Conservation (phyloP, 2,797 vertebrate species). For the Austrolebias charrua region DNA sequence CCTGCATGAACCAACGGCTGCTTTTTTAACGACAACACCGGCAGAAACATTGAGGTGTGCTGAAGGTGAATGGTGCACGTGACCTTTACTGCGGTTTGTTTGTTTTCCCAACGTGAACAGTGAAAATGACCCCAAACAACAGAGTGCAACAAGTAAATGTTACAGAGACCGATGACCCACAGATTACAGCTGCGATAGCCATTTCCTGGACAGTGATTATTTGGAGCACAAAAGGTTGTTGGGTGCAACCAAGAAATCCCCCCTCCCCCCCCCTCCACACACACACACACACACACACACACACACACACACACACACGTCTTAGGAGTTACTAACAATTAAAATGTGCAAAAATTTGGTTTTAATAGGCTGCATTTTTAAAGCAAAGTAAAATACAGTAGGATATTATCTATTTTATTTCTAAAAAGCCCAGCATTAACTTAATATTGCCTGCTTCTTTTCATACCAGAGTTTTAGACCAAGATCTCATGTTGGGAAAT, state of each 20-base stretch:
- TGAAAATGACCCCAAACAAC: conserved; percentile 33
- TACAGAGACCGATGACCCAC: conserved; percentile 32
- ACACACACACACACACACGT: too few relatives aligned
- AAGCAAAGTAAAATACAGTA: too few relatives aligned
- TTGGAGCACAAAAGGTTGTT: conserved; percentile 1
- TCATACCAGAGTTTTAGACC: too few relatives aligned
- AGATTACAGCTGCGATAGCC: conserved; percentile 33
- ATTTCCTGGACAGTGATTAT: conserved; percentile 29
- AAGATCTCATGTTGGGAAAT: too few relatives aligned
- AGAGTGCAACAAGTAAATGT: conserved; percentile 32
- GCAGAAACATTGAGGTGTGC: conserved; percentile 55
- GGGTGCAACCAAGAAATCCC: conserved; percentile 14
- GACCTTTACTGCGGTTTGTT: conserved; percentile 48
- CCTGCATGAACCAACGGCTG: conserved; percentile 33
- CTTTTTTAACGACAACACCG: conserved; percentile 42
- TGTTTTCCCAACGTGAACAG: conserved; percentile 49
- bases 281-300: too few relatives aligned
- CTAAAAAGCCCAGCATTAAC: too few relatives aligned
- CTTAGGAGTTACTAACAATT: conserved; percentile 7
- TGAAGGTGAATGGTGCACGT: conserved; percentile 33
- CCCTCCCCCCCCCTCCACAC: too few relatives aligned
- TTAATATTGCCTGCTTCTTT: too few relatives aligned
- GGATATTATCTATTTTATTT: too few relatives aligned
- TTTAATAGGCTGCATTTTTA: too few relatives aligned
- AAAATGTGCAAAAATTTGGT: too few relatives aligned